Evolutionary conservation across 2,888 invertebrate species (phyloP).

Genomic region (Aleiodes testaceus): DNA sequence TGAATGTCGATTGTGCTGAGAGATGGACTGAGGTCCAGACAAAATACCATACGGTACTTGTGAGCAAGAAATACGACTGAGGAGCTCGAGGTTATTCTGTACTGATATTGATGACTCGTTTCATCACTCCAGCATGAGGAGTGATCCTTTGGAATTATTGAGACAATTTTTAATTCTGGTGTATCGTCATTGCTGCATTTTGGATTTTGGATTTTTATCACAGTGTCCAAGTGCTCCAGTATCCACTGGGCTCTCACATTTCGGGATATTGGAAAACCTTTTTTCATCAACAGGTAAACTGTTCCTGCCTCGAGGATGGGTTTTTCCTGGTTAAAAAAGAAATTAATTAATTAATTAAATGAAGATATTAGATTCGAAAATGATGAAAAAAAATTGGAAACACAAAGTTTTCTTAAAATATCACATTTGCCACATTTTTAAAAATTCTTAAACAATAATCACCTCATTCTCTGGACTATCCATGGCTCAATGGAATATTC

Average conservation of each 20-base stretch:
- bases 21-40: slow-evolving; percentile 86
- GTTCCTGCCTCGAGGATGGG: slow-evolving; percentile 77
- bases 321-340: slow-evolving; percentile 57
- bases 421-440: background rate
- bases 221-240: slow-evolving; percentile 79
- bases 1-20: slow-evolving; percentile 80
- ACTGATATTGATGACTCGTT: slow-evolving; percentile 73
- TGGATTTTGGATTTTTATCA: slow-evolving; percentile 74
- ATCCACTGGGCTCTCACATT: slow-evolving; percentile 85
- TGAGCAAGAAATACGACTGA: slow-evolving; percentile 81
- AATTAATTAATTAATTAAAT: background rate
- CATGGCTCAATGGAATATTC: slow-evolving; percentile 43
- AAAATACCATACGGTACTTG: slow-evolving; percentile 82
- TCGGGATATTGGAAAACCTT: slow-evolving; percentile 82
- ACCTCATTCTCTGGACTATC: slow-evolving; percentile 56
- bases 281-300: slow-evolving; percentile 81
- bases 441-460: slow-evolving; percentile 32
- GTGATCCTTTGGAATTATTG: slow-evolving; percentile 77
- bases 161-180: slow-evolving; percentile 78
- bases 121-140: slow-evolving; percentile 74
- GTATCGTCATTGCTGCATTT: slow-evolving; percentile 70
- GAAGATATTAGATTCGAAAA: slow-evolving; percentile 22
- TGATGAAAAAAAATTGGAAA: background rate
- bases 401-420: background rate
- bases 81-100: slow-evolving; percentile 76